phyloP scores from a whole-genome alignment of 2,113 vertebrate genomes.

The Acrocephalus arundinaceus region DNA sequence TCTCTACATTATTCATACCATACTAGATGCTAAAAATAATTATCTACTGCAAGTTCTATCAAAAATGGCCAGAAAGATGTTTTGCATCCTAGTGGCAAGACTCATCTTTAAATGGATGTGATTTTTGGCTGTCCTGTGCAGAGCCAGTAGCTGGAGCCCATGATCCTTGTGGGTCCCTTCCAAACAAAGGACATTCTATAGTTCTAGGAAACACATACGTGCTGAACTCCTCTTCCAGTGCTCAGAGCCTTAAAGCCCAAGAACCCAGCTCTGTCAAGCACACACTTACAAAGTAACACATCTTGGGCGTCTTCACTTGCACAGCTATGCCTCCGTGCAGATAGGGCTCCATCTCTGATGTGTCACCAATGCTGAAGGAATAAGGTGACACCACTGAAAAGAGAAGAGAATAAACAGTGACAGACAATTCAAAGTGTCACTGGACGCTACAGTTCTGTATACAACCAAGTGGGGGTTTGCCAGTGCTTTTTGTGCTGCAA shows the following conservation, averaged over 20 bases:
- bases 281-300: conserved; percentile 89
- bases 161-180: not conserved
- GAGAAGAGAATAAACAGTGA: not conserved
- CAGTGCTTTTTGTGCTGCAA: not conserved
- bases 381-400: conserved; percentile 87
- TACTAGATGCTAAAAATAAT: not conserved
- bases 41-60: not conserved
- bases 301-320: conserved; percentile 87
- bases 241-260: fast-evolving
- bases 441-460: not conserved
- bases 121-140: not conserved
- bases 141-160: not conserved
- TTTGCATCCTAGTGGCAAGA: not conserved
- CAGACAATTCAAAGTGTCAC: not conserved
- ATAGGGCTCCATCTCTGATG: conserved; percentile 84
- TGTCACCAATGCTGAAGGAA: conserved; percentile 92
- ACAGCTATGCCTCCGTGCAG: conserved; percentile 92
- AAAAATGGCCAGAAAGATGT: not conserved
- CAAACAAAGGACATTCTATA: not conserved
- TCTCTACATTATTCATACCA: not conserved
- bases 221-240: not conserved
- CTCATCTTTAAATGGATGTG: not conserved
- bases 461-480: fast-evolving
- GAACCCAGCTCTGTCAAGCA: not conserved
- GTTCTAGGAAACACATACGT: not conserved